Evolutionary conservation across 2,113 vertebrate species (phyloP).

Genomic region (Sorex araneus): DNA sequence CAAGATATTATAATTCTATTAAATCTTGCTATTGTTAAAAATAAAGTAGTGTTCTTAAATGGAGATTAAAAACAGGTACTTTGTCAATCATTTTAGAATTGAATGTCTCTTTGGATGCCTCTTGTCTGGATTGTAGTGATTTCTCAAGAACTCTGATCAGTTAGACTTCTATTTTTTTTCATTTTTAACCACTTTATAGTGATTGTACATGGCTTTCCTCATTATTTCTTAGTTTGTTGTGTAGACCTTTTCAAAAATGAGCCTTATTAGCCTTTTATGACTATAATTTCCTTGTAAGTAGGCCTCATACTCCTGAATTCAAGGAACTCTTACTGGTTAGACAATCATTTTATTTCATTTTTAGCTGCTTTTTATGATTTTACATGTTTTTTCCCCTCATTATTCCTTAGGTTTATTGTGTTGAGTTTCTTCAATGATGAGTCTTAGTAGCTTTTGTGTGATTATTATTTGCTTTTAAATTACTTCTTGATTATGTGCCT

Average conservation of each 20-base stretch:
- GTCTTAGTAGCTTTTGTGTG: no score
- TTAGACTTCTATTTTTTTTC: background rate
- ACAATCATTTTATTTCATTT: background rate
- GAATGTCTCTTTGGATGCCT: background rate
- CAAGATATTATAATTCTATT: background rate
- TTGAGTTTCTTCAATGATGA: no score
- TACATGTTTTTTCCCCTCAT: no score
- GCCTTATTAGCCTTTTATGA: background rate
- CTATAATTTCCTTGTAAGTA: conserved; percentile 11
- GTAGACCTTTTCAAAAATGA: background rate
- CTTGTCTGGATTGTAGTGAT: background rate
- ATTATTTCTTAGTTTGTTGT: conserved; percentile 6
- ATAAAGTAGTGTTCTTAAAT: background rate
- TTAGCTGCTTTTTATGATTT: no score
- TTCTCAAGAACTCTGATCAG: background rate
- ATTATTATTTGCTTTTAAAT: no score
- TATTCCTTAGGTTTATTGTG: no score
- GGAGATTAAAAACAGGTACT: background rate
- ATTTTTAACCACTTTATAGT: background rate
- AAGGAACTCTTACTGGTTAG: background rate
- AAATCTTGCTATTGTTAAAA: background rate
- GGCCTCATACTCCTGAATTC: background rate
- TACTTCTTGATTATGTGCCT: background rate
- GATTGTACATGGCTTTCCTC: background rate
- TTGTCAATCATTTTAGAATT: conserved; percentile 15